Evolutionary conservation across 92 coral and sea anemone genomes (phyloP), one percentile per base, ranked within the genome.

Genomic region (Palythoa grandis): DNA sequence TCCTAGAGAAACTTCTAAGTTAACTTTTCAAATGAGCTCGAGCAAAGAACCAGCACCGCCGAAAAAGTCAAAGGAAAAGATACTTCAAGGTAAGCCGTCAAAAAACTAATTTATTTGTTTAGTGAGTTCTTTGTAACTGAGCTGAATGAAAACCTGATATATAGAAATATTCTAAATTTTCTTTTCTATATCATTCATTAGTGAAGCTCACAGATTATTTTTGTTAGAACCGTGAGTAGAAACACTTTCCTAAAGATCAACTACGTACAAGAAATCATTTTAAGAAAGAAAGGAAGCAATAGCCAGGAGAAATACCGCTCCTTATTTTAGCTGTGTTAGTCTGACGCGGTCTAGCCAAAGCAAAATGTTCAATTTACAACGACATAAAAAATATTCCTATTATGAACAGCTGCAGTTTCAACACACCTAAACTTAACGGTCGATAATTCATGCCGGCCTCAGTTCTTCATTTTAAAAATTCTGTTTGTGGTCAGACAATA

Each of bases 11-110:
- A 39, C 39, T 11, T 22, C 74, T 48, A 80, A 50, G 85, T 25
- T 47, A 65, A 22, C 74, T 52, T 67, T 80, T 67, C 85, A 80
- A 43, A 12, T 38, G 13, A 66, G 3, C 85, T 70, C 48, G 20
- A 19, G 48, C 74, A 65, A 65, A 67, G 85, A 80, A 13, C 38
- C 74, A 16, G 58, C 20, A 20, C 43, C 29, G 61, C 65, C 85
- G 29, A 80, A 53, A 5, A 80, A 66, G 60, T 15, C 72, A 22
- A 80, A 66, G 40, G 85, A 65, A 65, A 80, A 66, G 73, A 66
- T 43, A 11, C 74, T 67, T 12, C 47, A 65, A 80, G 74, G 85
- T 80, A 80, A 17, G 58, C 17, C 2, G 25, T 52, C 11, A 43
- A 24, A 66, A 65, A 67, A 68, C 20, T 43, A 67, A 14, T 66